phyloP scores from a whole-genome alignment of 2,888 invertebrate genomes.

The Protonemura montana region DNA sequence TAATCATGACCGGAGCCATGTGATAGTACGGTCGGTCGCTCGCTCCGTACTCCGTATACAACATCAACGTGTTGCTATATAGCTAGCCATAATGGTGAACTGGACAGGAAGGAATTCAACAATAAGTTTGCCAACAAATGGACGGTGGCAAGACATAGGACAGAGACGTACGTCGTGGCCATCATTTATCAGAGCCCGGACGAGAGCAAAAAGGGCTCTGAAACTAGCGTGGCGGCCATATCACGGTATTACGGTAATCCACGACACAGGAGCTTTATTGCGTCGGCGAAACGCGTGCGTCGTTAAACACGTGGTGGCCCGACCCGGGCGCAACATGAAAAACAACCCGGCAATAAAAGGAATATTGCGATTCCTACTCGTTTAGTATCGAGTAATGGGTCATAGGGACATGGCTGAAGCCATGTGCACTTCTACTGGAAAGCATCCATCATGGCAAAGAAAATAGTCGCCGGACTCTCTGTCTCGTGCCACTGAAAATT shows the following conservation, averaged over 20 bases:
- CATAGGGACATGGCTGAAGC: neutral
- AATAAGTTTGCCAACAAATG: constrained; percentile 39
- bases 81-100: neutral
- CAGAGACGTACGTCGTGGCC: constrained; percentile 16
- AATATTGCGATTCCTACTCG: constrained; percentile 37
- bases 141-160: constrained; percentile 1
- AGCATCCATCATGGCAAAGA: neutral
- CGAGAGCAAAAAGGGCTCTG: constrained; percentile 13
- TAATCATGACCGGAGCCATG: neutral
- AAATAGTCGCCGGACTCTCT: neutral
- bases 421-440: too few species aligned
- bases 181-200: constrained; percentile 31
- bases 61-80: constrained; percentile 12
- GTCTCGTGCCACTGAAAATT: neutral
- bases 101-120: constrained; percentile 37
- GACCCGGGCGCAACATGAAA: neutral
- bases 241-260: constrained; percentile 28
- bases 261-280: constrained; percentile 36
- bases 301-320: constrained; percentile 30
- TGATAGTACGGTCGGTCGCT: neutral
- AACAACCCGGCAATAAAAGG: constrained; percentile 28
- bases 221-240: constrained; percentile 7
- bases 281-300: constrained; percentile 18
- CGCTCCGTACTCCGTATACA: neutral
- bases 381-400: neutral